phyloP scores from a whole-genome alignment of 2,888 invertebrate species.

The Ochropleura leucogaster region DNA sequence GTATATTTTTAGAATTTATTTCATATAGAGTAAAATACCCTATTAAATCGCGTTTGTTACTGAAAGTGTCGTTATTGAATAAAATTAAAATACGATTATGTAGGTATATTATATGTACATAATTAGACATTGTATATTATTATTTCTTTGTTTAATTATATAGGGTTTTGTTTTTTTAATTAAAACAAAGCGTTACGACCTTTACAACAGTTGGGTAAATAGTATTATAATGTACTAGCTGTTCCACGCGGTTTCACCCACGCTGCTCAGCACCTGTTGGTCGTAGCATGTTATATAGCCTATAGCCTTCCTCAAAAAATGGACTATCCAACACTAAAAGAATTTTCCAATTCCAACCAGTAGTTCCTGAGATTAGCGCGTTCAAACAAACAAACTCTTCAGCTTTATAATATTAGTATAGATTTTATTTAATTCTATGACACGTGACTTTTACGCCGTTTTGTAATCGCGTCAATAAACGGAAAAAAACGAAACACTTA shows the following conservation, averaged over 20 bases:
- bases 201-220: conserved; percentile 26
- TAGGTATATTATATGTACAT: conserved; percentile 18
- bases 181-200: conserved; percentile 36
- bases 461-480: not conserved
- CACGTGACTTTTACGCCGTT: conserved; percentile 13
- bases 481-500: too few species aligned
- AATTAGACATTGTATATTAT: conserved; percentile 15
- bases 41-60: conserved; percentile 26
- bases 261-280: too few species aligned
- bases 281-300: too few species aligned
- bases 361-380: too few species aligned
- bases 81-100: conserved; percentile 13
- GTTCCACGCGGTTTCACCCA: too few species aligned
- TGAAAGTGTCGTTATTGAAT: conserved; percentile 11
- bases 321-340: too few species aligned
- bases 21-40: too few species aligned
- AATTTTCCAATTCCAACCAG: too few species aligned
- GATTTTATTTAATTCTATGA: not conserved
- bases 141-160: conserved; percentile 29
- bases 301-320: too few species aligned
- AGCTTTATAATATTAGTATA: too few species aligned
- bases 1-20: too few species aligned
- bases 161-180: conserved; percentile 12
- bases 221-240: not conserved
- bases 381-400: too few species aligned